Evolutionary conservation across 2,888 invertebrate genomes (phyloP), one percentile per base, ranked within the genome.

Genomic region (Hypolimnas misippus): DNA sequence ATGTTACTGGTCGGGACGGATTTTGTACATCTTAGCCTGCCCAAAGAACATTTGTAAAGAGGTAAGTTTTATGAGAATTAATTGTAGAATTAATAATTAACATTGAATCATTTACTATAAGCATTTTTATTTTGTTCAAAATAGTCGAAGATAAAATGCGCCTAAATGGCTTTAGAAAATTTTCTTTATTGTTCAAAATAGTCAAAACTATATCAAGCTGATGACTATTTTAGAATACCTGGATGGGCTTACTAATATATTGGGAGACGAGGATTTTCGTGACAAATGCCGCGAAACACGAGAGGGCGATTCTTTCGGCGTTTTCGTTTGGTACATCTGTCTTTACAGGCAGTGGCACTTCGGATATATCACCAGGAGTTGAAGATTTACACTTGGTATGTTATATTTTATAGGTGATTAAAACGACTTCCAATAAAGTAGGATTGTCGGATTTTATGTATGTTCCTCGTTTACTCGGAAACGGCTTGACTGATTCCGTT

Each of bases 231-330:
- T 60, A 90, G 91, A 77, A 81, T 38, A 83, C 89, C 0, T 92
- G 91, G 91, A 85, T 92, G 83, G 60, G 78, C 0, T 78, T 82
- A 46, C 75, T 89, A 25, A 87, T 89, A 67, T 87, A 86, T 63
- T 86, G 83, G 85, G 91, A 92, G 75, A 90, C 91, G 12, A 89
- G 89, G 66, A 80, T 89, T 38, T 86, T 84, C 19, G 77, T 86
- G 67, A 82, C 83, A 0, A 77, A 74, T 7, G 76, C 82, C 0
- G 87, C 91, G 0, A 85, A 83, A 19, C 90, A 92, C 62, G 91
- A 89, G 63, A 76, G 68, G 1, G 86, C 86, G 0, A 57, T 80
- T 35, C 57, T 76, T 12, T 76, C 89, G 0, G 76, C 90, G 0
- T 74, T 88, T 8, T 71, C 77, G 6, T 87, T 90, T 35, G 91